phyloP scores from a whole-genome alignment of 2,113 vertebrate genomes.

The Calidris pygmaea region DNA sequence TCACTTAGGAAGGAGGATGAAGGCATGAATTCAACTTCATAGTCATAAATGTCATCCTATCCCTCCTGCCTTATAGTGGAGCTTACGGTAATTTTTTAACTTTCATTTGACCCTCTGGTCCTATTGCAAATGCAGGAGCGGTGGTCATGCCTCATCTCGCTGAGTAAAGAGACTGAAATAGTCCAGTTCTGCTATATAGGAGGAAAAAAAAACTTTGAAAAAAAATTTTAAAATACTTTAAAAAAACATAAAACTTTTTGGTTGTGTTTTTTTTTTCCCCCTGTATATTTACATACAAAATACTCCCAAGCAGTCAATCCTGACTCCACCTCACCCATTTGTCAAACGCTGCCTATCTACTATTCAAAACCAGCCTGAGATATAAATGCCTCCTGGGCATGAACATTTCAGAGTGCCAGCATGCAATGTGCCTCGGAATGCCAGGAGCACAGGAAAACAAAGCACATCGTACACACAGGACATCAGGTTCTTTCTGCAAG shows the following conservation, averaged over 20 bases:
- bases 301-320: neutral
- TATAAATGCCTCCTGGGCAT: fast-evolving
- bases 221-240: neutral
- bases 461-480: neutral
- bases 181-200: neutral
- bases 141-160: neutral
- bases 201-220: neutral
- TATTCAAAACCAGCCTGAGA: neutral
- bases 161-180: neutral
- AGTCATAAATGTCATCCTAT: neutral
- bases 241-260: neutral
- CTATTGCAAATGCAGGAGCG: neutral
- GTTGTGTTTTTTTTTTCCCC: neutral
- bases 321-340: neutral
- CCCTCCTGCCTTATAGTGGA: neutral
- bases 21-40: neutral
- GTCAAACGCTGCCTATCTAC: neutral
- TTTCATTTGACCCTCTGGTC: neutral
- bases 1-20: neutral
- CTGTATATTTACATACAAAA: neutral
- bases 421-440: neutral
- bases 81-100: neutral
- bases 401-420: neutral
- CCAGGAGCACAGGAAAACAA: neutral
- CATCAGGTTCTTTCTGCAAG: neutral